Conservation (phyloP, 1,140 invertebrate genomes). For the Camponotus pennsylvanicus region DNA sequence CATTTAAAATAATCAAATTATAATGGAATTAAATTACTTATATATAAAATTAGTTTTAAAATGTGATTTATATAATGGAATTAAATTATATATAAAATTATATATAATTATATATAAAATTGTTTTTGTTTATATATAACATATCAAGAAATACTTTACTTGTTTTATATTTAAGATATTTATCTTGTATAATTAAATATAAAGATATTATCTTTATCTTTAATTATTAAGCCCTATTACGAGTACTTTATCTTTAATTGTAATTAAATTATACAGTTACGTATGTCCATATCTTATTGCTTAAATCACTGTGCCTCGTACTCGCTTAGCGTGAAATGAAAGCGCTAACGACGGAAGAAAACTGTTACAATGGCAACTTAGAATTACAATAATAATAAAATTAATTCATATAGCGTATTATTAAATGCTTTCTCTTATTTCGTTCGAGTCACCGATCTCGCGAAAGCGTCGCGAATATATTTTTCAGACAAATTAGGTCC, state of each 20-base stretch:
- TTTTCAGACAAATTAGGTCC: constrained; percentile 17
- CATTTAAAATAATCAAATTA: not conserved
- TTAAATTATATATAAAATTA: too few relatives aligned
- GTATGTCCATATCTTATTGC: not conserved
- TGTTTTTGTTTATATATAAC: too few relatives aligned
- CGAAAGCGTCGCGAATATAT: constrained; percentile 54
- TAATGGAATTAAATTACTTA: not conserved
- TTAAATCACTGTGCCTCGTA: constrained; percentile 1
- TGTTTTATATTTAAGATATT: too few relatives aligned
- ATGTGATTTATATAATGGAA: too few relatives aligned
- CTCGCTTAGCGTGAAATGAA: constrained; percentile 25
- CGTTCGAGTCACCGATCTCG: constrained; percentile 26
- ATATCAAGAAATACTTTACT: too few relatives aligned
- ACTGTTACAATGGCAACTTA: constrained; percentile 24
- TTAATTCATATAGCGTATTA: constrained; percentile 35
- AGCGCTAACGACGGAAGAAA: constrained; percentile 30
- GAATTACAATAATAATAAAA: constrained; percentile 37
- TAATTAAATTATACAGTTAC: constrained; percentile 31
- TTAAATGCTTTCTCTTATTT: constrained; percentile 59
- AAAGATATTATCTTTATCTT: too few relatives aligned
- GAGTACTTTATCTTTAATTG: not conserved
- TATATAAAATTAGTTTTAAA: not conserved
- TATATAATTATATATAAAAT: too few relatives aligned
- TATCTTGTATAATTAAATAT: too few relatives aligned
- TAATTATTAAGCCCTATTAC: not conserved